Conservation (phyloP, 2,113 vertebrate species). For the Neolamprologus ventralis region DNA sequence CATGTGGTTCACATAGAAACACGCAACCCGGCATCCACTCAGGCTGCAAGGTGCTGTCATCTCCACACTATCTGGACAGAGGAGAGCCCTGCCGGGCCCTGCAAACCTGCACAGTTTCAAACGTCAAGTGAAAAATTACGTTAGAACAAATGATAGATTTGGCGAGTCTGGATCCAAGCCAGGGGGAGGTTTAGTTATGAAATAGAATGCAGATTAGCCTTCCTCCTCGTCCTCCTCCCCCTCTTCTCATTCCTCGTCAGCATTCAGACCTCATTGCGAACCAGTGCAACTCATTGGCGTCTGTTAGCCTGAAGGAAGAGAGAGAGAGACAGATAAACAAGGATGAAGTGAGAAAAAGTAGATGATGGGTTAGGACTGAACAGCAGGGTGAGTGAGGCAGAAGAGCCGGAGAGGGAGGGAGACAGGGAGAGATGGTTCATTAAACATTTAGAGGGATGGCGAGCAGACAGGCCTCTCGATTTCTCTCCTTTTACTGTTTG, state of each 20-base stretch:
- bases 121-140: background rate
- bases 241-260: background rate
- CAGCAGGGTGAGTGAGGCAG: background rate
- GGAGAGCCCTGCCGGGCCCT: background rate
- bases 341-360: slow-evolving; percentile 34
- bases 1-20: slow-evolving; percentile 1
- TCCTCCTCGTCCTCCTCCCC: background rate
- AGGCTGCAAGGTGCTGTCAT: background rate
- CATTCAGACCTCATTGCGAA: slow-evolving; percentile 35
- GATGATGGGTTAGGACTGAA: slow-evolving; percentile 12
- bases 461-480: slow-evolving; percentile 48
- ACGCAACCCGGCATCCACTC: background rate
- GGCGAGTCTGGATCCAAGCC: background rate
- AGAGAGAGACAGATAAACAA: slow-evolving; percentile 15
- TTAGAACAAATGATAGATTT: slow-evolving; percentile 9
- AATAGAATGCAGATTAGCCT: slow-evolving; percentile 11
- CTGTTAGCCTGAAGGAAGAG: slow-evolving; percentile 19
- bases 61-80: background rate
- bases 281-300: background rate
- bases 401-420: background rate
- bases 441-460: slow-evolving; percentile 58
- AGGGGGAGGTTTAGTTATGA: background rate
- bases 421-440: slow-evolving; percentile 39
- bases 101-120: background rate
- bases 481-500: slow-evolving; percentile 28